Evolutionary conservation across 2,888 invertebrate species (phyloP).

Genomic region (Mesochorus sp.): DNA sequence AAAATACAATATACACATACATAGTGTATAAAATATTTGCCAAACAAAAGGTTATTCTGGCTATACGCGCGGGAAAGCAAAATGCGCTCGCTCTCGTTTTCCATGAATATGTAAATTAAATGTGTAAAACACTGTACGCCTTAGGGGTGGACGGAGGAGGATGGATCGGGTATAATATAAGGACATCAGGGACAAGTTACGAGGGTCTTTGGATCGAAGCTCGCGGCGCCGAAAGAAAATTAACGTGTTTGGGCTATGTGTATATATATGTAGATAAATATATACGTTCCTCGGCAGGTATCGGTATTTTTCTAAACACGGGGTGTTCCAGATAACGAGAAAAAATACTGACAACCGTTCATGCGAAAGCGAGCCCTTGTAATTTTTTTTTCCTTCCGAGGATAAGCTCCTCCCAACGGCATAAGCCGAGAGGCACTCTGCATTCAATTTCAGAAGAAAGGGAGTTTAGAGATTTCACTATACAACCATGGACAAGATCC

Average conservation of each 20-base stretch:
- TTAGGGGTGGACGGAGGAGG: slow-evolving; percentile 7
- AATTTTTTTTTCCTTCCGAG: too few relatives aligned
- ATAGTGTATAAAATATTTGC: not conserved
- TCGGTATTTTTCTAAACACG: not conserved
- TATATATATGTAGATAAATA: not conserved
- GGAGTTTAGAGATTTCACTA: not conserved
- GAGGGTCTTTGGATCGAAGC: slow-evolving; percentile 30
- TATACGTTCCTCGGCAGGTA: not conserved
- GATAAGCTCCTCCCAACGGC: too few relatives aligned
- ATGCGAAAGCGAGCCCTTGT: too few relatives aligned
- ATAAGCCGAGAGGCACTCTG: not conserved
- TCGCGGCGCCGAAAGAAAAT: slow-evolving; percentile 29
- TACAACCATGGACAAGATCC: too few relatives aligned
- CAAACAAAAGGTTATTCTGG: slow-evolving; percentile 29
- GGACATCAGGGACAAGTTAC: slow-evolving; percentile 30
- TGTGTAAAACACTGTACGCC: slow-evolving; percentile 42
- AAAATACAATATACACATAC: too few relatives aligned
- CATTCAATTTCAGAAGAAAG: not conserved
- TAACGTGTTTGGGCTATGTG: not conserved
- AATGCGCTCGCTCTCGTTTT: slow-evolving; percentile 6
- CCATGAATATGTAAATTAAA: slow-evolving; percentile 57
- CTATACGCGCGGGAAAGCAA: slow-evolving; percentile 2
- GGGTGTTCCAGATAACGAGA: not conserved
- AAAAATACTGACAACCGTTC: too few relatives aligned
- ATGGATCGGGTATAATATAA: slow-evolving; percentile 26